A percentile compares a stretch with the other conserved stretches of the same genome.
phyloP scores from a whole-genome alignment of 2,113 vertebrate genomes.

The Rhynchomys soricoides region DNA sequence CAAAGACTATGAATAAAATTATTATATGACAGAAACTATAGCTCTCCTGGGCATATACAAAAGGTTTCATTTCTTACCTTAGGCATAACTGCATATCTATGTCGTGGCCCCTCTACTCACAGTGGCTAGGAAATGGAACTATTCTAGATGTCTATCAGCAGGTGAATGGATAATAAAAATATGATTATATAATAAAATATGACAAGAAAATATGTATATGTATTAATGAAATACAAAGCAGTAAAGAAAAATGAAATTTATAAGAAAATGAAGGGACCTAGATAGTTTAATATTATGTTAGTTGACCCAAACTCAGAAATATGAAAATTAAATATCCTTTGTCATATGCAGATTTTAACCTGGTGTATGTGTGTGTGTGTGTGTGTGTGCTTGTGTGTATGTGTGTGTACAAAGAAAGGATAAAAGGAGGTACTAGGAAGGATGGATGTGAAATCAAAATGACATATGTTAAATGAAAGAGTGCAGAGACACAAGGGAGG shows the following conservation, averaged over 20 bases:
- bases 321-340: not conserved
- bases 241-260: not conserved
- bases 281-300: not conserved
- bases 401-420: not conserved
- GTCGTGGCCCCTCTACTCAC: not conserved
- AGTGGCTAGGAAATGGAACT: not conserved
- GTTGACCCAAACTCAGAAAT: not conserved
- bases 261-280: not conserved
- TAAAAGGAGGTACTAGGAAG: not conserved
- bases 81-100: not conserved
- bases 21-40: not conserved
- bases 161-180: not conserved
- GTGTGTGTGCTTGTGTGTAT: not conserved
- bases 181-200: too few relatives aligned
- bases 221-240: too few relatives aligned
- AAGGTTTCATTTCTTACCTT: not conserved
- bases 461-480: not conserved
- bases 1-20: not conserved
- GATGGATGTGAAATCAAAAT: not conserved
- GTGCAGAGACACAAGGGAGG: too few relatives aligned
- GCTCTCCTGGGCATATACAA: not conserved
- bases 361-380: not conserved
- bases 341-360: not conserved
- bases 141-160: not conserved
- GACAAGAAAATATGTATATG: too few relatives aligned